Conservation (phyloP, 1,140 invertebrate genomes). For the Leptinotarsa texana region DNA sequence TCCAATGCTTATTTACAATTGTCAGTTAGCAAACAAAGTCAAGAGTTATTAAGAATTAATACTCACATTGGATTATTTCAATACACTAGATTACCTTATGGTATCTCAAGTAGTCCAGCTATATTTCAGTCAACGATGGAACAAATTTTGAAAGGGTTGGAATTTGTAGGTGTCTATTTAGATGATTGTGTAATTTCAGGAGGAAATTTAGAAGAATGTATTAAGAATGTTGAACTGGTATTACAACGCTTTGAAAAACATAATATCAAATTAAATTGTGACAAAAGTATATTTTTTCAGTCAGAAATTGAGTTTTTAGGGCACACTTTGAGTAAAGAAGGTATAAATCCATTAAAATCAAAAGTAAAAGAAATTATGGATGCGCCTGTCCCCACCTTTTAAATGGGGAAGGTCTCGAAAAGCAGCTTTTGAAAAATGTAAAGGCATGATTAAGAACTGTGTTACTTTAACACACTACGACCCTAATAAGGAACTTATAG, state of each 20-base stretch:
- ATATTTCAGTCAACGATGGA: slow-evolving; percentile 6
- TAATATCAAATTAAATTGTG: slow-evolving; percentile 42
- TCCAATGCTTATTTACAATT: neutral
- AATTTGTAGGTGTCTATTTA: neutral
- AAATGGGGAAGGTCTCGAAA: slow-evolving; percentile 38
- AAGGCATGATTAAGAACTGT: slow-evolving; percentile 30
- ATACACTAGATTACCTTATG: neutral
- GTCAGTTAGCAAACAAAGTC: neutral
- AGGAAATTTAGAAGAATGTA: slow-evolving; percentile 35
- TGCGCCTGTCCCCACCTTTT: slow-evolving; percentile 17
- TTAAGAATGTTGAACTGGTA: slow-evolving; percentile 28
- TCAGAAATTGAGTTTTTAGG: slow-evolving; percentile 39
- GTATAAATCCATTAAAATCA: neutral
- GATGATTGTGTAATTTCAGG: neutral
- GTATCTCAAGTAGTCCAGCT: neutral
- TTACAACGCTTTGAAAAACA: neutral
- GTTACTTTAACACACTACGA: slow-evolving; percentile 47
- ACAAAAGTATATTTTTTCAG: slow-evolving; percentile 40
- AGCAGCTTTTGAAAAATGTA: slow-evolving; percentile 46
- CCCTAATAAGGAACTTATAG: slow-evolving; percentile 38
- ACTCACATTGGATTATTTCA: neutral
- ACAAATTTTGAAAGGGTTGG: neutral
- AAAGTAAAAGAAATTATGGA: neutral
- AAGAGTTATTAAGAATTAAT: neutral
- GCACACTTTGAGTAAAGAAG: neutral